These are phyloP conservation scores for Bombus ignitus DNA, from an alignment of 1,140 invertebrate genomes.

Conservation along the genomic window DNA sequence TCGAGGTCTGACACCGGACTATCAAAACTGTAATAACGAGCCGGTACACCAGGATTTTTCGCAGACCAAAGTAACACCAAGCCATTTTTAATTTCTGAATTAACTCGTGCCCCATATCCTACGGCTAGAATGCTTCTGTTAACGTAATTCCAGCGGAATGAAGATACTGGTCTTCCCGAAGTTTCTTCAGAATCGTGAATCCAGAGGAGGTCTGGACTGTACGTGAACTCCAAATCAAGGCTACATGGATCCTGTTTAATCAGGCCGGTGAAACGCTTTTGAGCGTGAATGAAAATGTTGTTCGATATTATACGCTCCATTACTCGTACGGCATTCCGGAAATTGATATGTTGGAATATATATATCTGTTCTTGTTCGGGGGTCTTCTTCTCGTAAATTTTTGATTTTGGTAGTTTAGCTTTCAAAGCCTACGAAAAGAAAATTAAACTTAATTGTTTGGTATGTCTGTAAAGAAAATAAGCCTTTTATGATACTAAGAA, in stretches of 20 bases:
- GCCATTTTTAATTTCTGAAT: constrained; percentile 83
- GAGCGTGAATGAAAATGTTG: constrained; percentile 85
- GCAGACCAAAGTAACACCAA: constrained; percentile 91
- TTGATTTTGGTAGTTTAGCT: constrained; percentile 29
- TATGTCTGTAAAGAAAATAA: background rate
- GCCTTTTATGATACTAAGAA: background rate
- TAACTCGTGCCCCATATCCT: constrained; percentile 86
- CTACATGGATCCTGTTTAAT: constrained; percentile 84
- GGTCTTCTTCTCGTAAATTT: background rate
- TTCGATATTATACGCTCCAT: constrained; percentile 88
- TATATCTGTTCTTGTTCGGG: constrained; percentile 72
- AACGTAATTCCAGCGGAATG: constrained; percentile 86
- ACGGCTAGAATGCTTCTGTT: constrained; percentile 87
- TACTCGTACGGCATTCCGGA: constrained; percentile 85
- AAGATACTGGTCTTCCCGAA: constrained; percentile 82
- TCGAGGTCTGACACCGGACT: constrained; percentile 88
- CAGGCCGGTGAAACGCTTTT: constrained; percentile 87
- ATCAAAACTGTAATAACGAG: constrained; percentile 87
- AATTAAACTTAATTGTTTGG: background rate
- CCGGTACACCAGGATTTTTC: constrained; percentile 93
- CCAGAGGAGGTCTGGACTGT: constrained; percentile 86
- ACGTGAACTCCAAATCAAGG: constrained; percentile 85
- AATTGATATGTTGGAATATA: constrained; percentile 80
- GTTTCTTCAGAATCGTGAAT: constrained; percentile 82
- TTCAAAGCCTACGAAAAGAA: constrained; percentile 9